phyloP scores from a whole-genome alignment of 30 jellyfish, hydroid and myxozoan species.

The Turritopsis rubra region DNA sequence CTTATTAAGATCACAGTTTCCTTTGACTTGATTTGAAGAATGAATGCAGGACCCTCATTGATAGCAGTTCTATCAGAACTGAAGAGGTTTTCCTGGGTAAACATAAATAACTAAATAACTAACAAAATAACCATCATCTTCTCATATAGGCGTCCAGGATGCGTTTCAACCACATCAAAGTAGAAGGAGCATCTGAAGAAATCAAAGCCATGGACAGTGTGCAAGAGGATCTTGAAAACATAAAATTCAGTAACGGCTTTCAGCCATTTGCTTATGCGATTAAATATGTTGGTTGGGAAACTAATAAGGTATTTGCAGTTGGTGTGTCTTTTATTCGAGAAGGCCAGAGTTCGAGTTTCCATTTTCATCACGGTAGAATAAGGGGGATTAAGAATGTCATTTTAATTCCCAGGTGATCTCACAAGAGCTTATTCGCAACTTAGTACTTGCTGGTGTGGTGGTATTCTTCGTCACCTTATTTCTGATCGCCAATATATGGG shows the following conservation, averaged over 20 bases:
- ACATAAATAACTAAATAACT: too few relatives aligned
- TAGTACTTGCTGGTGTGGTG: conserved; percentile 53
- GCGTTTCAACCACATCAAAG: conserved; percentile 40
- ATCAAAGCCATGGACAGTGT: conserved; percentile 78
- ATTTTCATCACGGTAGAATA: too few relatives aligned
- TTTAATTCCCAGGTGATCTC: conserved; percentile 38
- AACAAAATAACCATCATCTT: too few relatives aligned
- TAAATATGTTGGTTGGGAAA: conserved; percentile 62
- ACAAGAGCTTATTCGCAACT: conserved; percentile 56
- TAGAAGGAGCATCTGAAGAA: conserved; percentile 49
- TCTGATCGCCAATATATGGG: conserved; percentile 65
- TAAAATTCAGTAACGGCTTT: conserved; percentile 28
- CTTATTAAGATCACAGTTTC: too few relatives aligned
- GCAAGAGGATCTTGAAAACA: conserved; percentile 22
- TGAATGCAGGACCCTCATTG: too few relatives aligned
- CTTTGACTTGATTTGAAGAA: too few relatives aligned
- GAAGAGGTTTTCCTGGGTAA: too few relatives aligned
- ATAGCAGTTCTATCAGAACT: too few relatives aligned
- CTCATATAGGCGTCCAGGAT: conserved; percentile 47
- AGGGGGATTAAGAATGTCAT: too few relatives aligned
- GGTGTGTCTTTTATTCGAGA: too few relatives aligned
- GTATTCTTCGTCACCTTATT: conserved; percentile 65
- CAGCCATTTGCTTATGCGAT: conserved; percentile 52
- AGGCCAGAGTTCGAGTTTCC: too few relatives aligned
- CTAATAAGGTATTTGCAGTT: conserved; percentile 58